These are phyloP conservation scores for Taxidea taxus DNA, from an alignment of 2,113 vertebrate genomes.

Conservation along the genomic window DNA sequence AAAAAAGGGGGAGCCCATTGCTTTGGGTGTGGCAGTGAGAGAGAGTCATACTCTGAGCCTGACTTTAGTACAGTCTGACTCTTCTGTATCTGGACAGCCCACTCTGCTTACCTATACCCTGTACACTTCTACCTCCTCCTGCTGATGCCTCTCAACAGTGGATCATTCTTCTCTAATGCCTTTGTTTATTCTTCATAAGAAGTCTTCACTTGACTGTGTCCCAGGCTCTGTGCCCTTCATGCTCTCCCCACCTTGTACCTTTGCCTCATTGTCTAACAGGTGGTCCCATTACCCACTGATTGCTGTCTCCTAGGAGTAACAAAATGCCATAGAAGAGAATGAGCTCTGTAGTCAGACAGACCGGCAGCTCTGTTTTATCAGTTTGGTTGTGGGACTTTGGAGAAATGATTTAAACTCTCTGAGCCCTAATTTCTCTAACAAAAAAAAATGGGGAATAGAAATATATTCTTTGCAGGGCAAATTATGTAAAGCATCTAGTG, in stretches of 20 bases:
- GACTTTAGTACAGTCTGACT: too few species aligned
- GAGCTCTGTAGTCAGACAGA: background rate
- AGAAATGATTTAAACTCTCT: background rate
- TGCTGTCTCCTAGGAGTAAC: background rate
- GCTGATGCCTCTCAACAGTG: background rate
- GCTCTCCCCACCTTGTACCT: background rate
- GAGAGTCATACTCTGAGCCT: background rate
- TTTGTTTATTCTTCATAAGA: background rate
- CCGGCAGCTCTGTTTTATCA: too few species aligned
- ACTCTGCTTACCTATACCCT: background rate
- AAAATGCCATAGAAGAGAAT: background rate
- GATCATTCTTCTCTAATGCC: background rate
- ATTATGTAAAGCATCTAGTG: background rate
- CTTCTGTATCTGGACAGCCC: background rate
- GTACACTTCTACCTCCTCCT: background rate
- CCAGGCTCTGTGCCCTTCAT: background rate
- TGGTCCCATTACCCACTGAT: rapidly evolving
- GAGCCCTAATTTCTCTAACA: background rate
- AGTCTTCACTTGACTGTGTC: background rate
- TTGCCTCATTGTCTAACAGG: too few species aligned
- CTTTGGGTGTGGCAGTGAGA: background rate
- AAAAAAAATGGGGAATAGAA: background rate
- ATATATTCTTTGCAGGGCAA: background rate
- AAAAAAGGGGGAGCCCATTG: background rate
- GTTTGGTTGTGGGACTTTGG: background rate